Conservation (phyloP, 2,888 invertebrate genomes). For the Rhagonycha lutea region DNA sequence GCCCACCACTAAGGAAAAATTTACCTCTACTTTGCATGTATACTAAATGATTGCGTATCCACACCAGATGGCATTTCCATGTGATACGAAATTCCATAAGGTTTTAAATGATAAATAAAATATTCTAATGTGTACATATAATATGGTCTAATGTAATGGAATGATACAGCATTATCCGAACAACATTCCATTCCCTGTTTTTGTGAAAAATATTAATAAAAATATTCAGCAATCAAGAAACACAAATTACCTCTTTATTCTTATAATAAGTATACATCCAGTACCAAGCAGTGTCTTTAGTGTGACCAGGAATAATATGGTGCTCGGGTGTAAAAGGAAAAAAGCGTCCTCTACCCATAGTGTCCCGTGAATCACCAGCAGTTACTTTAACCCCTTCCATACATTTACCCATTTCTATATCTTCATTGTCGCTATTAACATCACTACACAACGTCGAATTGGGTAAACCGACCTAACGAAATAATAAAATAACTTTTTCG, state of each 20-base stretch:
- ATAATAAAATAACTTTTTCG: not conserved
- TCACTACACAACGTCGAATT: conserved; percentile 69
- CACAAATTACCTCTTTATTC: conserved; percentile 75
- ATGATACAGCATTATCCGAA: conserved; percentile 91
- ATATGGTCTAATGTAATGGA: conserved; percentile 88
- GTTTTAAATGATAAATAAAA: conserved; percentile 90
- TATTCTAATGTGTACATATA: conserved; percentile 95
- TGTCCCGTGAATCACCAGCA: conserved; percentile 88
- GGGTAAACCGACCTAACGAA: conserved; percentile 63
- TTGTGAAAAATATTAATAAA: conserved; percentile 33
- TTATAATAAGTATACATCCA: conserved; percentile 93
- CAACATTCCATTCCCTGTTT: conserved; percentile 90
- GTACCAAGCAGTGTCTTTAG: conserved; percentile 86
- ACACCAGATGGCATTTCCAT: conserved; percentile 51
- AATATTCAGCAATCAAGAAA: not conserved
- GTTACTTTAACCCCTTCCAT: conserved; percentile 82
- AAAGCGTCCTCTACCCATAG: conserved; percentile 82
- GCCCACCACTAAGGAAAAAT: no score
- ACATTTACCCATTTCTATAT: conserved; percentile 91
- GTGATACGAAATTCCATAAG: conserved; percentile 68
- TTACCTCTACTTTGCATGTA: no score
- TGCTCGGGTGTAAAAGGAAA: conserved; percentile 93
- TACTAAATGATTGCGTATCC: no score
- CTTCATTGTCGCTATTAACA: conserved; percentile 80
- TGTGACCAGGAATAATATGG: conserved; percentile 87